A percentile compares a stretch with the other conserved stretches of the same genome.
These are phyloP conservation scores for Gandaritis pyraliata DNA, from an alignment of 2,888 invertebrate genomes.

Conservation along the genomic window DNA sequence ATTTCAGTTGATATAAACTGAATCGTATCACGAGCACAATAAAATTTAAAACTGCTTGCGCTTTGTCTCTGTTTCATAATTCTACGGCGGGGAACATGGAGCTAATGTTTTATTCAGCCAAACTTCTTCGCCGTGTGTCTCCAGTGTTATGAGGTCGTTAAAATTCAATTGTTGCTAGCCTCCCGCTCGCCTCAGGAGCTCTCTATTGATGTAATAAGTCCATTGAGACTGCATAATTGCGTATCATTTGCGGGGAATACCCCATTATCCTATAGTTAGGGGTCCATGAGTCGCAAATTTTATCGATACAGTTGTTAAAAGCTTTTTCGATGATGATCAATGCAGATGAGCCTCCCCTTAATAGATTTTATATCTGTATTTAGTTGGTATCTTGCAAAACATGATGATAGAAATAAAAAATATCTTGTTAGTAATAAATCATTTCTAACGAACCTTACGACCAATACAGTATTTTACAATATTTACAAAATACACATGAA, in stretches of 20 bases:
- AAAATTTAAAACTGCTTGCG: too few species aligned
- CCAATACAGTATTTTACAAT: too few species aligned
- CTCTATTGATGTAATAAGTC: constrained; percentile 79
- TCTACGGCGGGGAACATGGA: too few species aligned
- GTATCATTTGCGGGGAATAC: constrained; percentile 75
- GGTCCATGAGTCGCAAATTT: constrained; percentile 22
- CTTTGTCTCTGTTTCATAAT: too few species aligned
- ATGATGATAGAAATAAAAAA: too few species aligned
- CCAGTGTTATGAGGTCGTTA: constrained; percentile 76
- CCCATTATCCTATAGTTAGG: constrained; percentile 20
- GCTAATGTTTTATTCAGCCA: constrained; percentile 8
- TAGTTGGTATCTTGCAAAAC: too few species aligned
- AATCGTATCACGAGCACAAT: too few species aligned
- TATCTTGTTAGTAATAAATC: too few species aligned
- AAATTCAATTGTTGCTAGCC: constrained; percentile 81
- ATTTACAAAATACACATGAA: too few species aligned
- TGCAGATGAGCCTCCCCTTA: constrained; percentile 16
- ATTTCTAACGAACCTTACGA: too few species aligned
- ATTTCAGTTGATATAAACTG: too few species aligned
- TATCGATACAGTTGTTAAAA: constrained; percentile 22
- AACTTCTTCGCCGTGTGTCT: constrained; percentile 52
- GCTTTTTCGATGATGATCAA: constrained; percentile 18
- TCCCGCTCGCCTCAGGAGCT: constrained; percentile 59
- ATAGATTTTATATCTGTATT: constrained; percentile 19
- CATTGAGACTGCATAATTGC: constrained; percentile 82